These are phyloP conservation scores for Tachycineta bicolor DNA, from an alignment of 2,113 vertebrate species.

Conservation along the genomic window DNA sequence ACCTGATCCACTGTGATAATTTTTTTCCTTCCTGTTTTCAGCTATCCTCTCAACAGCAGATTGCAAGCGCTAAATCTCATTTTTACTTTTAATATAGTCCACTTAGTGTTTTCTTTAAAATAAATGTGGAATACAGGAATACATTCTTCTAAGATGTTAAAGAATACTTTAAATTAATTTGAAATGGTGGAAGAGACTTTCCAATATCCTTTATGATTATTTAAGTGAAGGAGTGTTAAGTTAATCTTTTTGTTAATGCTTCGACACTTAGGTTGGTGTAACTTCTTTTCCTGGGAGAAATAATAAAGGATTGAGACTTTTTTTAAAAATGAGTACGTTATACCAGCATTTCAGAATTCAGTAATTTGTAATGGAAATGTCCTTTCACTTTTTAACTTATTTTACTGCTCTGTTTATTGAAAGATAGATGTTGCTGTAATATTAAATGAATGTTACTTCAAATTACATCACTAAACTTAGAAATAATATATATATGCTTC, in stretches of 20 bases:
- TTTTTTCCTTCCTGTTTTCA: conserved; percentile 1
- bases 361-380: neutral
- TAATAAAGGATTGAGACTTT: neutral
- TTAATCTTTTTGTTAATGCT: neutral
- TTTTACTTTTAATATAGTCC: neutral
- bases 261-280: neutral
- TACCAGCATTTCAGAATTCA: neutral
- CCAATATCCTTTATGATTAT: neutral
- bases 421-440: neutral
- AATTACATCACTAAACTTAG: neutral
- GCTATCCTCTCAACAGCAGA: neutral
- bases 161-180: neutral
- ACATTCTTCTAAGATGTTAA: neutral
- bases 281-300: neutral
- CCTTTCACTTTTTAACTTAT: neutral
- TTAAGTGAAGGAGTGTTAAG: neutral
- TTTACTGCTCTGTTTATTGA: neutral
- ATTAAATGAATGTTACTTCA: neutral
- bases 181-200: neutral
- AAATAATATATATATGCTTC: neutral
- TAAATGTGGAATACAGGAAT: neutral
- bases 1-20: neutral
- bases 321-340: neutral
- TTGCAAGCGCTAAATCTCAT: neutral
- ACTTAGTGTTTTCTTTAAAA: neutral